A percentile compares a stretch with the other conserved stretches of the same genome.
Conservation (phyloP, 2,888 invertebrate species). For the Lepidocyrtoides sp. region DNA sequence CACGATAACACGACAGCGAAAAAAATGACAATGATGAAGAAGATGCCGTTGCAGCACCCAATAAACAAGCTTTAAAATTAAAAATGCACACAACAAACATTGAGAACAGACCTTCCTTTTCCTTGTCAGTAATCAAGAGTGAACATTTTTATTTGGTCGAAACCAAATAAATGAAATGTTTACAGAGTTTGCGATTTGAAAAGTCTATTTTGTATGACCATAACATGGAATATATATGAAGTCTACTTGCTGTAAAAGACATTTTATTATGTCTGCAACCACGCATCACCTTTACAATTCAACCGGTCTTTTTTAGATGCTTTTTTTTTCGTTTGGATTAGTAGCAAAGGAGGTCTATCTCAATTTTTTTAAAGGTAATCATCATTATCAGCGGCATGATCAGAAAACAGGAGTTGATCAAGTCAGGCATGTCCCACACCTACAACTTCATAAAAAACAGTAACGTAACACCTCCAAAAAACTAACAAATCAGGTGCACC, state of each 20-base stretch:
- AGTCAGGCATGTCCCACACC: conserved; percentile 50
- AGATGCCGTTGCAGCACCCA: not conserved
- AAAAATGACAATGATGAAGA: not conserved
- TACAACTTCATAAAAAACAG: conserved; percentile 30
- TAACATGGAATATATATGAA: too few relatives aligned
- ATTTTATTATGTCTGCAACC: conserved; percentile 13
- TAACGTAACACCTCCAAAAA: conserved; percentile 29
- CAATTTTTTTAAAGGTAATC: not conserved
- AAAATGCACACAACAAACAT: not conserved
- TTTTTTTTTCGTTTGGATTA: not conserved
- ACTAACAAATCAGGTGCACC: conserved; percentile 37
- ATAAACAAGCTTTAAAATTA: not conserved
- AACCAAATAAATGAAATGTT: not conserved
- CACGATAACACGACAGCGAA: conserved; percentile 23
- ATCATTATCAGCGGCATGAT: conserved; percentile 18
- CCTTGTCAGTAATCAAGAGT: conserved; percentile 1
- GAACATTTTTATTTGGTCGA: not conserved
- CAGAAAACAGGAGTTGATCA: conserved; percentile 46
- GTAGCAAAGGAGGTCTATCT: not conserved
- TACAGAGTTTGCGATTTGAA: too few relatives aligned
- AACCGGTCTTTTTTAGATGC: conserved; percentile 28
- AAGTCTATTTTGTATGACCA: too few relatives aligned
- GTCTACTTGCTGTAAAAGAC: too few relatives aligned
- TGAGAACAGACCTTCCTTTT: conserved; percentile 13
- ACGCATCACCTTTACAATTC: not conserved